phyloP scores from a whole-genome alignment of 2,888 invertebrate genomes.

The Callosobruchus maculatus region DNA sequence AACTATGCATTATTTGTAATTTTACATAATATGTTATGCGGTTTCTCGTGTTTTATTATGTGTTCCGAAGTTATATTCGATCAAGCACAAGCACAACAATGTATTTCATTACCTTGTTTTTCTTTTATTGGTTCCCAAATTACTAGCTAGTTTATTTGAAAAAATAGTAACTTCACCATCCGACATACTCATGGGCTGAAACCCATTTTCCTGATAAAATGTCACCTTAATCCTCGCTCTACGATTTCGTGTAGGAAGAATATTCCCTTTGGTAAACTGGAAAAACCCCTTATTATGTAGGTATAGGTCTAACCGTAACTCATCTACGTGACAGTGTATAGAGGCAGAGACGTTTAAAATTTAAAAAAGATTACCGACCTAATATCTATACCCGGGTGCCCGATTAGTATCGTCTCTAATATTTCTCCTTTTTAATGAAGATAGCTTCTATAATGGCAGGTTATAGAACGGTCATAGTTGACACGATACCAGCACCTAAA shows the following conservation, averaged over 20 bases:
- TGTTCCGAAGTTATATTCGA: no score
- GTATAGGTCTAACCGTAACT: background rate
- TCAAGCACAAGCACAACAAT: no score
- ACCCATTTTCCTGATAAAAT: background rate
- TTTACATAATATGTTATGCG: no score
- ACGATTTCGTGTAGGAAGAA: background rate
- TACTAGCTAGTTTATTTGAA: no score
- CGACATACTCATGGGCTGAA: no score
- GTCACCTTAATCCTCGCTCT: background rate
- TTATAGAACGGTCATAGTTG: background rate
- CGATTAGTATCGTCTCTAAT: background rate
- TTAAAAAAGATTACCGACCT: background rate
- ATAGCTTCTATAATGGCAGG: conserved; percentile 5
- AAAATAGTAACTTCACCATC: no score
- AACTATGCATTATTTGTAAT: no score
- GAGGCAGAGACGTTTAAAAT: background rate
- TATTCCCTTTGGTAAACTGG: background rate
- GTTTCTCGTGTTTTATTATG: no score
- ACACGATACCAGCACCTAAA: no score
- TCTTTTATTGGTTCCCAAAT: no score
- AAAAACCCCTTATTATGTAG: background rate
- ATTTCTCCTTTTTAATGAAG: conserved; percentile 16
- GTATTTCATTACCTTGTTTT: no score
- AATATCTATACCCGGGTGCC: background rate
- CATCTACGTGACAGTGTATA: background rate